Evolutionary conservation across 2,113 vertebrate genomes (phyloP).

Genomic region (Sigmodon hispidus): DNA sequence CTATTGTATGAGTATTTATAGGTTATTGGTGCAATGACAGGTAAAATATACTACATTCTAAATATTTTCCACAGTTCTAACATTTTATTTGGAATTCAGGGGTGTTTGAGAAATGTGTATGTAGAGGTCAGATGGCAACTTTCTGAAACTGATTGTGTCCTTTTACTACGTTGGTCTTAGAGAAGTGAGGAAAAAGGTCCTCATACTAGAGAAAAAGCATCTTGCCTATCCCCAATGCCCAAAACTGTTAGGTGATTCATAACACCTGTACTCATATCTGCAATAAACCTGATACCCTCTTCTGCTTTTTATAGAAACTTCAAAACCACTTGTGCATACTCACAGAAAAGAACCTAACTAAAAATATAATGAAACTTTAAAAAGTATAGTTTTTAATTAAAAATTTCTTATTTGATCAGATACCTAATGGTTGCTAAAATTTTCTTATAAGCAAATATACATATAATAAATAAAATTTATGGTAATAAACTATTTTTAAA

Average conservation of each 20-base stretch:
- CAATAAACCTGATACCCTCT: not conserved
- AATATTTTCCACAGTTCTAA: not conserved
- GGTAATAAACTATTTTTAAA: not conserved
- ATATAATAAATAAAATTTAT: not conserved
- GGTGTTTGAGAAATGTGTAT: not conserved
- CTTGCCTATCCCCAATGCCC: not conserved
- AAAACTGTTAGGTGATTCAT: not conserved
- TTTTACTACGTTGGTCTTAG: not conserved
- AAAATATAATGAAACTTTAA: not conserved
- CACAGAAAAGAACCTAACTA: not conserved
- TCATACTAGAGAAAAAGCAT: conserved; percentile 51
- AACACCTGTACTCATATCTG: not conserved
- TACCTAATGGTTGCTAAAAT: not conserved
- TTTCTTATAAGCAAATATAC: not conserved
- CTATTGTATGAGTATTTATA: not conserved
- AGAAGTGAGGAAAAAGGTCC: not conserved
- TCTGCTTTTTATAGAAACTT: not conserved
- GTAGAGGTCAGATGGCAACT: not conserved
- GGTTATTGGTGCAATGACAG: not conserved
- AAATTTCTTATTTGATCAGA: not conserved
- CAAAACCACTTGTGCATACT: not conserved
- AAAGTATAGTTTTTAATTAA: not conserved
- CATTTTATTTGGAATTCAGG: not conserved
- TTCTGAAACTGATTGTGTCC: not conserved
- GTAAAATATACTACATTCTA: not conserved